Percentiles rank a stretch among this genome's conserved stretches.
phyloP scores from a whole-genome alignment of 2,888 invertebrate species.

The Drosophila aldrichi region DNA sequence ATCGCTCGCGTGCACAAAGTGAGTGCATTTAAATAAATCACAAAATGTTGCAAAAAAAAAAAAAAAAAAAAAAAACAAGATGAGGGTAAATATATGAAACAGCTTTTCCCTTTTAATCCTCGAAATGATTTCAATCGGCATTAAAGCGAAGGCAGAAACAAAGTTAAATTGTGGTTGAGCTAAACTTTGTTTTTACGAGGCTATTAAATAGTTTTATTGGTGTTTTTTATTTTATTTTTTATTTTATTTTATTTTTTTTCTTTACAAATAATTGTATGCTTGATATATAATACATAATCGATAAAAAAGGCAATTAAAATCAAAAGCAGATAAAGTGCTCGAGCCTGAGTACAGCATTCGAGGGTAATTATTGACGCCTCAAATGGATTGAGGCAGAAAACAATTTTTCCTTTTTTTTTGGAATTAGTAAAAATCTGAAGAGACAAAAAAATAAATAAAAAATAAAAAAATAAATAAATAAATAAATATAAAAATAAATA shows the following conservation, averaged over 20 bases:
- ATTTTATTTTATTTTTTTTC: too few relatives aligned
- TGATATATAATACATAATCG: background rate
- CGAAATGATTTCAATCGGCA: slow-evolving; percentile 24
- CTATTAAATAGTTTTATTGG: background rate
- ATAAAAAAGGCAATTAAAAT: background rate
- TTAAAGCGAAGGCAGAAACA: slow-evolving; percentile 6
- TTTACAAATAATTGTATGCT: background rate
- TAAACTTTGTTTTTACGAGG: background rate
- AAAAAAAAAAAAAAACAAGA: background rate
- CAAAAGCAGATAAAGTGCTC: background rate
- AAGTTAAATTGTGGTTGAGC: background rate
- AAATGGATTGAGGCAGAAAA: too few relatives aligned
- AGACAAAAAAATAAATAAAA: too few relatives aligned
- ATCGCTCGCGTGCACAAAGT: slow-evolving; percentile 43
- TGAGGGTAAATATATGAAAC: background rate
- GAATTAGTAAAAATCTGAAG: too few relatives aligned
- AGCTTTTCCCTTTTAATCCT: slow-evolving; percentile 6
- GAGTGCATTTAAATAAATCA: slow-evolving; percentile 70
- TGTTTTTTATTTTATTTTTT: too few relatives aligned
- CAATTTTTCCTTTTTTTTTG: too few relatives aligned
- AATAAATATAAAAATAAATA: too few relatives aligned
- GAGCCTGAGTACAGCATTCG: background rate
- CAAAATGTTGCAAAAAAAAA: slow-evolving; percentile 7
- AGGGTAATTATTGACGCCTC: too few relatives aligned
- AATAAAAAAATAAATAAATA: too few relatives aligned